Evolutionary conservation across 1,140 invertebrate genomes (phyloP).

Genomic region (Sinella curviseta): DNA sequence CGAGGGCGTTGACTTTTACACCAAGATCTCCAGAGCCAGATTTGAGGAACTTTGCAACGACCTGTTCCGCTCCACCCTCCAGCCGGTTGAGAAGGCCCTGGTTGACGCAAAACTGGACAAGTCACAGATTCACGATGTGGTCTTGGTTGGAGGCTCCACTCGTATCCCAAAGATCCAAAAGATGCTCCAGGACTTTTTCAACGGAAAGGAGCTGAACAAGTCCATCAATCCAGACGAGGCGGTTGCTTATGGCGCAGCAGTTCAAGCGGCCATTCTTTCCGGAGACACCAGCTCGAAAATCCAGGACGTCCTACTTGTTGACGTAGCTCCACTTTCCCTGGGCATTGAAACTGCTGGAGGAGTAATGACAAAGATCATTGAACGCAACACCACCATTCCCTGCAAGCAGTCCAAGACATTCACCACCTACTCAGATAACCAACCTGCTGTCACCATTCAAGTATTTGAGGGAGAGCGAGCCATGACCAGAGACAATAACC

Average conservation of each 20-base stretch:
- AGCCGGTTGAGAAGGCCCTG: constrained; percentile 69
- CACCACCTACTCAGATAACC: constrained; percentile 63
- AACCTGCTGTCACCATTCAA: constrained; percentile 73
- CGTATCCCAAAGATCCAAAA: constrained; percentile 68
- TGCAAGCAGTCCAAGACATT: constrained; percentile 60
- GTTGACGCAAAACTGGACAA: constrained; percentile 69
- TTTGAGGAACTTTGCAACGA: constrained; percentile 94
- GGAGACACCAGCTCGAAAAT: constrained; percentile 57
- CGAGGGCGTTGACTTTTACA: constrained; percentile 96
- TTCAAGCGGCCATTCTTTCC: constrained; percentile 62
- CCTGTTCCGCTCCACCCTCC: constrained; percentile 74
- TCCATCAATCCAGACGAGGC: constrained; percentile 88
- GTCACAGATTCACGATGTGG: constrained; percentile 63
- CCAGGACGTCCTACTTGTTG: constrained; percentile 60
- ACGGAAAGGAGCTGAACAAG: constrained; percentile 68
- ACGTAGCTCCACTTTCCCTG: constrained; percentile 60
- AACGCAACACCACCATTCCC: constrained; percentile 63
- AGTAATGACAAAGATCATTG: constrained; percentile 63
- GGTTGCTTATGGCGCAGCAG: constrained; percentile 69
- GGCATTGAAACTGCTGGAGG: constrained; percentile 63
- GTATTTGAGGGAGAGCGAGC: constrained; percentile 77
- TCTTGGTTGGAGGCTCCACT: constrained; percentile 68
- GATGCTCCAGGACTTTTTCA: constrained; percentile 68
- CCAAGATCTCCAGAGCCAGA: constrained; percentile 87
- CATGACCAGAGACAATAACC: constrained; percentile 77